Evolutionary conservation across 2,113 vertebrate genomes (phyloP), one percentile per base, ranked within the genome.

Genomic region (Columba janthina): DNA sequence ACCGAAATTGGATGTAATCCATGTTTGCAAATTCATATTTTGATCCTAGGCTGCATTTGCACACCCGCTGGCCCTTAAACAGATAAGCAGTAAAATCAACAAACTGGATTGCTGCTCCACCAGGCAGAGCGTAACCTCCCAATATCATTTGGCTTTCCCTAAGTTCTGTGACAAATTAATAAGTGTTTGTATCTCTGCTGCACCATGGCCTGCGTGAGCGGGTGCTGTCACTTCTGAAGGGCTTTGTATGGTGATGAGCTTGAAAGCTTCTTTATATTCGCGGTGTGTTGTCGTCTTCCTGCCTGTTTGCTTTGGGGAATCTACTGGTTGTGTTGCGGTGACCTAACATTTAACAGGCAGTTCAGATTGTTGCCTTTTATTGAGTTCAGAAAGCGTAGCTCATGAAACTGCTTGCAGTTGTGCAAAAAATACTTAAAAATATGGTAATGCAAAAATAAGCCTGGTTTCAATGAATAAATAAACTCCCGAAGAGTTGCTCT

Each of bases 11-110:
- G 75, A 83, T 34, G 42, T 81, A 79, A 93, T 79, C 88, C 80
- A 38, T 60, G 77, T 95, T 96, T 95, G 92, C 91, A 96, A 80
- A 96, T 64, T 86, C 88, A 22, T 50, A 21, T 94, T 95, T 89
- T 82, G 95, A 96, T 90, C 82, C 80, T 25, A n/a, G 67, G 12
- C 66, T 77, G 74, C 73, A 20, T 86, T 94, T 51, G 56, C 77
- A 66, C 54, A 73, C 77, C 74, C 58, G 2, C 90, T 72, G 38
- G 92, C 80, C 92, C 93, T 90, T 67, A 38, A 58, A 58, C 19
- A 53, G 94, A 82, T 91, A 88, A 95, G 84, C 93, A 67, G 16
- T n/a, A 77, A 69, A 94, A 67, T 70, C 91, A 87, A 81, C 91
- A 91, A 80, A 64, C 88, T 2, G 58, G 50, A 8, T 31, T 38